Evolutionary conservation across 2,113 vertebrate genomes (phyloP), one percentile per base, ranked within the genome.

Genomic region (Amphiprion ocellaris): DNA sequence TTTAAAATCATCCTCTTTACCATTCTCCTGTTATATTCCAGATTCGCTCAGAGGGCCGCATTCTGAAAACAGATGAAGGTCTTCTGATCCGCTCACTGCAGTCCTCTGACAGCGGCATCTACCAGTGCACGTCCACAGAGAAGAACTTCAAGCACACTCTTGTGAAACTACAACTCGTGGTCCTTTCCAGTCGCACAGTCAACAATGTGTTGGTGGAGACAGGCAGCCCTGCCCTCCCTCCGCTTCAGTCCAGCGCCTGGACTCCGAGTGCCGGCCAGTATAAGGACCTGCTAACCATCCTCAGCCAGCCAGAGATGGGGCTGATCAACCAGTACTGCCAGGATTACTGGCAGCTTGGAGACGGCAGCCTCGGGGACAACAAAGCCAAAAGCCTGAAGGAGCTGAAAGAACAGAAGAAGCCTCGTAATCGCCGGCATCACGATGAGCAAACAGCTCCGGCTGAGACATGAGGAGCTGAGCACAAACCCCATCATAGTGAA

Each of bases 291-390:
- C 96, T 99, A 66, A 97, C 98, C 92, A 97, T 99, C 88, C 96
- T 99, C 79, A 97, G 95, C 92, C 98, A 98, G 83, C 97, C 97
- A 0, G 98, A 99, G 95, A 97, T 98, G 97, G 96, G 97, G 90
- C 96, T 98, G 81, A 97, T 99, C 94, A 97, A 99, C 94, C 97
- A 99, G 92, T 99, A 99, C 94, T 99, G 97, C 94, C 97, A 98
- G 93, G 97, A 97, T 82, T 99, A 98, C 94, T 98, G 98, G 97
- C 95, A 97, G 90, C 96, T 96, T 1, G 94, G 92, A 1, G 96
- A 97, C 0, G 84, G 93, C 33, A 88, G 88, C 85, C 89, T 95
- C 14, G 94, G 94, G 3, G 96, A 97, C 79, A 91, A 91, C 90
- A 92, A 90, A 76, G 89, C 86, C 70, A 94, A 94, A 73, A 93